phyloP scores from a whole-genome alignment of 2,888 invertebrate species.

The Oconnorella tubifera region DNA sequence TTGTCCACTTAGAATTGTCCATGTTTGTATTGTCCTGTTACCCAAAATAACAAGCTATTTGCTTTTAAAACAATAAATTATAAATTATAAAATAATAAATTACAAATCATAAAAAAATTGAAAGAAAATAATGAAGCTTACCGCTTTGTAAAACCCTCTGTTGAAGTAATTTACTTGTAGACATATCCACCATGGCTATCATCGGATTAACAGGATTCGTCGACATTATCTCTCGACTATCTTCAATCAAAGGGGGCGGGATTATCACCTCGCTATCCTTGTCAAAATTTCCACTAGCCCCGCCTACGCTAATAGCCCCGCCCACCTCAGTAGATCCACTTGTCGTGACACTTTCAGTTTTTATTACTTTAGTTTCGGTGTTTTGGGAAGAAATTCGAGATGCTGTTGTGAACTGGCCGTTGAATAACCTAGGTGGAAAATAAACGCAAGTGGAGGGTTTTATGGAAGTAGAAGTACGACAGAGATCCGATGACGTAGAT shows the following conservation, averaged over 20 bases:
- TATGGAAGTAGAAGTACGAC: background rate
- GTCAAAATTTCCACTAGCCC: background rate
- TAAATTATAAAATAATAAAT: no score
- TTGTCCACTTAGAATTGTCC: no score
- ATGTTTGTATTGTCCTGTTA: no score
- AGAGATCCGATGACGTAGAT: background rate
- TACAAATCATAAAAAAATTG: no score
- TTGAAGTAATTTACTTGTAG: slow-evolving; percentile 21
- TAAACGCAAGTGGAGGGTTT: background rate
- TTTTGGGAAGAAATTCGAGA: background rate
- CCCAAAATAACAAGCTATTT: no score
- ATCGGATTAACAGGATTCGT: slow-evolving; percentile 15
- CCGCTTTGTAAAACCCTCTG: slow-evolving; percentile 20
- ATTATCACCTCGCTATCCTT: background rate
- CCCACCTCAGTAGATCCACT: background rate
- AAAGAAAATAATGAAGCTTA: no score
- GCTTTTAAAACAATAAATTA: no score
- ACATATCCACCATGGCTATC: slow-evolving; percentile 28
- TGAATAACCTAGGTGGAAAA: background rate
- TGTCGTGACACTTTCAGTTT: no score
- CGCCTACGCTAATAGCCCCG: background rate
- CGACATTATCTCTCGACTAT: background rate
- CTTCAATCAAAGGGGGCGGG: background rate
- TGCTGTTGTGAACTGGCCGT: background rate
- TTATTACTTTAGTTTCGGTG: background rate